Conservation (phyloP, 2,113 vertebrate species). For the Hydrolagus affinis region DNA sequence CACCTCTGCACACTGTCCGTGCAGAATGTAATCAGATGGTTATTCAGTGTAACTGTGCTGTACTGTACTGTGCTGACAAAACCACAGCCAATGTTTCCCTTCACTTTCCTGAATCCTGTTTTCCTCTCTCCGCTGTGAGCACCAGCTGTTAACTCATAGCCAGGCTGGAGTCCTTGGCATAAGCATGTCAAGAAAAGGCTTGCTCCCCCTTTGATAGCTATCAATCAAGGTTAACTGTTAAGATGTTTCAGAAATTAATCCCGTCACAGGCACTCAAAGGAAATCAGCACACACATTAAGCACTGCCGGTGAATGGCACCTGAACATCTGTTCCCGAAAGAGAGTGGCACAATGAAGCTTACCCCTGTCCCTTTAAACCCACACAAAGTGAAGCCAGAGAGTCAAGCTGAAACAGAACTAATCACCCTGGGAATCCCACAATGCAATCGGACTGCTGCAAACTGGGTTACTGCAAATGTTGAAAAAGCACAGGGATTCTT, state of each 20-base stretch:
- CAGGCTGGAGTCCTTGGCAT: constrained; percentile 21
- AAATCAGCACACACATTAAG: constrained; percentile 2
- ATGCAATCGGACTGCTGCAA: constrained; percentile 27
- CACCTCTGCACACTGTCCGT: constrained; percentile 20
- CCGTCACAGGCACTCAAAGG: not conserved
- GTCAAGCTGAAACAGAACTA: constrained; percentile 30
- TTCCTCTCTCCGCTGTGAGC: not conserved
- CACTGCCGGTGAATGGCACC: not conserved
- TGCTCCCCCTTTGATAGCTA: too few species aligned
- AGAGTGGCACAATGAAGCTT: constrained; percentile 20
- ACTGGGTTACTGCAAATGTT: constrained; percentile 31
- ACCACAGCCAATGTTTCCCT: not conserved
- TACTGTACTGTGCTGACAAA: constrained; percentile 21
- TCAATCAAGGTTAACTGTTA: not conserved
- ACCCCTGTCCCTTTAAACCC: constrained; percentile 27
- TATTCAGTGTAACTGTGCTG: not conserved
- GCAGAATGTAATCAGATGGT: constrained; percentile 6
- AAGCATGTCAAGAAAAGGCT: constrained; percentile 26
- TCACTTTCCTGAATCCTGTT: not conserved
- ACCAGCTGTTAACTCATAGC: not conserved
- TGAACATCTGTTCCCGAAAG: constrained; percentile 18
- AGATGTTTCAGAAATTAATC: not conserved
- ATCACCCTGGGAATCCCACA: constrained; percentile 30
- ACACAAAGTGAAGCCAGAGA: constrained; percentile 32
- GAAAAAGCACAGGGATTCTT: constrained; percentile 30